Evolutionary conservation across 2,113 vertebrate genomes (phyloP), one percentile per base, ranked within the genome.

Genomic region (Hyperoodon ampullatus): DNA sequence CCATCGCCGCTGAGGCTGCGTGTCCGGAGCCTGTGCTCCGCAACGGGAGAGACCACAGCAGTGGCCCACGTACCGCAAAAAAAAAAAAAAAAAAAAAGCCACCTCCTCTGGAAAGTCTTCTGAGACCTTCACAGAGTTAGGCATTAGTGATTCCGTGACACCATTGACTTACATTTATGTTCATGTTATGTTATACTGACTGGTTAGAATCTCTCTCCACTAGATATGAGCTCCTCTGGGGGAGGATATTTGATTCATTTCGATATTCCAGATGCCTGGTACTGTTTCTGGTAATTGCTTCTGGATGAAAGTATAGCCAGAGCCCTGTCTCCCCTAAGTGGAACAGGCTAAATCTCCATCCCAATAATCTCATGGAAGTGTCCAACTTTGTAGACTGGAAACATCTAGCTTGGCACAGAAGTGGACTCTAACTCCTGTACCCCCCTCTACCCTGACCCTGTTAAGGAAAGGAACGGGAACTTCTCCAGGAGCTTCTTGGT

Each of bases 1-100:
- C 44, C 44, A 44, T 44, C 2, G 44, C 44, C 44, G 0, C 44
- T 2, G 44, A 0, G 44, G 0, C 44, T 44, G 44, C 9, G 2
- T 0, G 9, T 44, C 44, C 8, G 0, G 44, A 47, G 44, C 44
- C 10, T 0, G 44, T 47, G 44, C 44, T 47, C 44, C 44, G 2
- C 44, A 47, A 47, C 0, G 10, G 44, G 44, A 47, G 44, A 47
- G 44, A 2, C 44, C 44, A 47, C 44, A 47, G 10, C 12, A 47
- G 12, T 13, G 47, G 47, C 47, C 47, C 11, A 12, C 47, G 12
- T 47, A 47, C 47, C 12, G 47, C 47, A 13, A 47, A 47, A 47
- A 47, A 47, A 47, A 47, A 42, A 42, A 42, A 42, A 47, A 47
- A 44, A 44, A 44, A 44, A 47, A 47, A 47, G 24, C 42, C 18